These are phyloP conservation scores for Alloscopus bannaensis DNA, from an alignment of 2,888 invertebrate genomes.

Conservation along the genomic window DNA sequence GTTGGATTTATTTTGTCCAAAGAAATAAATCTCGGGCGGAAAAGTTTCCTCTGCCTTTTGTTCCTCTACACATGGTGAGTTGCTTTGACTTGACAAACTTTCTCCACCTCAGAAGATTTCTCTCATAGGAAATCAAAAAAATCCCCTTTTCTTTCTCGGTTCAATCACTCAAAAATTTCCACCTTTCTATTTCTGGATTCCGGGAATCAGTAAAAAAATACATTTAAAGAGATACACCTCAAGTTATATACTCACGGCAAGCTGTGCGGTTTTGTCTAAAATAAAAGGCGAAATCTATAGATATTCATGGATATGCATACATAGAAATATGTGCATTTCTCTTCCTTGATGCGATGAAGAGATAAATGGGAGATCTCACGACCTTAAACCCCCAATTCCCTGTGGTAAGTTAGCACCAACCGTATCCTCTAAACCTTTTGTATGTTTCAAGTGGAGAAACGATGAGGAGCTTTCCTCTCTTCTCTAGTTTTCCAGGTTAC, in stretches of 20 bases:
- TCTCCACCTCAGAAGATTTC: conserved; percentile 47
- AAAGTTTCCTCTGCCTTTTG: not conserved
- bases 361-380: conserved; percentile 65
- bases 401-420: conserved; percentile 60
- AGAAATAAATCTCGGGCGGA: not conserved
- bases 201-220: not conserved
- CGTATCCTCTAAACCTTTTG: conserved; percentile 35
- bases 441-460: not conserved
- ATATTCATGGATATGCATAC: not conserved
- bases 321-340: not conserved
- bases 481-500: not conserved
- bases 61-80: too few species aligned
- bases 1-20: not conserved
- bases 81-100: conserved; percentile 43
- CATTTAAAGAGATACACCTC: not conserved
- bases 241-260: conserved; percentile 3
- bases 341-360: conserved; percentile 59
- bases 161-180: conserved; percentile 55
- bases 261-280: not conserved
- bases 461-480: not conserved
- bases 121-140: conserved; percentile 63
- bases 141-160: conserved; percentile 42
- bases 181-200: conserved; percentile 5
- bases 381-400: conserved; percentile 65
- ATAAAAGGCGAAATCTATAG: not conserved